Evolutionary conservation across 2,888 invertebrate species (phyloP), one percentile per base, ranked within the genome.

Genomic region (Eledone cirrhosa): DNA sequence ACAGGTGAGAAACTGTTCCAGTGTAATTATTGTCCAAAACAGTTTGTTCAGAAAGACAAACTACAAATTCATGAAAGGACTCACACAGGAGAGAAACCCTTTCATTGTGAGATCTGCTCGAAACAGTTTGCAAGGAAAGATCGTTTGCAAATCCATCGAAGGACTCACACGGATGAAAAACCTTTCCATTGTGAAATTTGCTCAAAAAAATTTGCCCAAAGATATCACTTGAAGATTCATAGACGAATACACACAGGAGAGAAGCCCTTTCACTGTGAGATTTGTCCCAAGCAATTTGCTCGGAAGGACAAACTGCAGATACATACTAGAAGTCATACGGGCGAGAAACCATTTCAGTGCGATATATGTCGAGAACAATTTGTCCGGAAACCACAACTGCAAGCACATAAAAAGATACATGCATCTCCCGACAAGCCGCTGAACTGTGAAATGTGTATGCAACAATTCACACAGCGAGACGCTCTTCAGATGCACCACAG

Each of bases 11-110:
- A 72, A 24, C 72, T 72, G n/a, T 72, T 72, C n/a, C 72, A 72
- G 72, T 72, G 72, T 33, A 72, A 72, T n/a, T 72, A 72, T 41
- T 72, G 72, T 72, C 72, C 72, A 31, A 72, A 72, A 22, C 72
- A 72, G 72, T 72, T 72, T n/a, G 72, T 72, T 22, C 72, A 72
- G 72, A 72, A 72, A n/a, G 72, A 72, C 72, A 72, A 72, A 41
- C 72, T 72, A 31, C 72, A 72, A n/a, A 72, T 72, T 72, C 72
- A 72, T 14, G 72, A 72, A 41, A 72, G 72, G 72, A 72, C 72
- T 22, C 72, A 72, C 33, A 72, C 72, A 13, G 72, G 72, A 0
- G 72, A 72, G 33, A 72, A 72, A 14, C 72, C 72, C 13, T 72
- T 72, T 24, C 72, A 72, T 14, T 72, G 72, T 41, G 72, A 72